Evolutionary conservation across 2,797 vertebrate species (phyloP).

Genomic region (Galaxias olidus): DNA sequence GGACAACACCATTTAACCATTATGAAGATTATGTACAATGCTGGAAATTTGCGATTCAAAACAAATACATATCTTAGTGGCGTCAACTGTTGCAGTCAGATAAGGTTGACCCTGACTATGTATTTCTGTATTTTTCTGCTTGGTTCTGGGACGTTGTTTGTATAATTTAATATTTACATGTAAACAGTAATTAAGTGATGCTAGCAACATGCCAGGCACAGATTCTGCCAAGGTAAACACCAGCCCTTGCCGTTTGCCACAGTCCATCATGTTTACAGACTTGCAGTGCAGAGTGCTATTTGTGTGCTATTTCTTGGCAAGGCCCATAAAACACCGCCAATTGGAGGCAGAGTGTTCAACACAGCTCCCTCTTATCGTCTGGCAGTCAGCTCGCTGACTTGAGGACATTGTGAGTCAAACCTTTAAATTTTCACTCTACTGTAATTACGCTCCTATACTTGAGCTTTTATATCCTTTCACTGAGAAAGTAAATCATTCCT

Average conservation of each 20-base stretch:
- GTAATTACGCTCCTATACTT: slow-evolving; percentile 81
- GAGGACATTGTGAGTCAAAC: slow-evolving; percentile 84
- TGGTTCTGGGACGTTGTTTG: slow-evolving; percentile 67
- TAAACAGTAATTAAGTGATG: slow-evolving; percentile 77
- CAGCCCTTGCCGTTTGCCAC: slow-evolving; percentile 66
- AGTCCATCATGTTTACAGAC: slow-evolving; percentile 77
- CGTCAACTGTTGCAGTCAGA: slow-evolving; percentile 77
- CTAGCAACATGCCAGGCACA: slow-evolving; percentile 66
- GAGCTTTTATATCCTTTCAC: slow-evolving; percentile 85
- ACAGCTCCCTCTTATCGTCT: slow-evolving; percentile 70
- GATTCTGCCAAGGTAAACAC: slow-evolving; percentile 76
- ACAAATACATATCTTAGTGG: slow-evolving; percentile 63
- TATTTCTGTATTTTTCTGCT: slow-evolving; percentile 68
- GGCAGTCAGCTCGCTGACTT: slow-evolving; percentile 75
- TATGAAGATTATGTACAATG: slow-evolving; percentile 75
- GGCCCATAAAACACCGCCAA: slow-evolving; percentile 73
- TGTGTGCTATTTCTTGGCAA: slow-evolving; percentile 71
- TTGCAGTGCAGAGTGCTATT: slow-evolving; percentile 61
- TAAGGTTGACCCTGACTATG: slow-evolving; percentile 80
- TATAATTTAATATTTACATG: slow-evolving; percentile 78
- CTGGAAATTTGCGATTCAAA: slow-evolving; percentile 80
- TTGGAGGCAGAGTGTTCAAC: slow-evolving; percentile 61
- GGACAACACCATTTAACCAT: slow-evolving; percentile 82
- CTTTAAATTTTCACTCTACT: slow-evolving; percentile 81
- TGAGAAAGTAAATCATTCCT: slow-evolving; percentile 83